A percentile compares a stretch with the other conserved stretches of the same genome.
Evolutionary conservation across 64 coral and sea anemone genomes (phyloP).

Genomic region (Montipora cactus): DNA sequence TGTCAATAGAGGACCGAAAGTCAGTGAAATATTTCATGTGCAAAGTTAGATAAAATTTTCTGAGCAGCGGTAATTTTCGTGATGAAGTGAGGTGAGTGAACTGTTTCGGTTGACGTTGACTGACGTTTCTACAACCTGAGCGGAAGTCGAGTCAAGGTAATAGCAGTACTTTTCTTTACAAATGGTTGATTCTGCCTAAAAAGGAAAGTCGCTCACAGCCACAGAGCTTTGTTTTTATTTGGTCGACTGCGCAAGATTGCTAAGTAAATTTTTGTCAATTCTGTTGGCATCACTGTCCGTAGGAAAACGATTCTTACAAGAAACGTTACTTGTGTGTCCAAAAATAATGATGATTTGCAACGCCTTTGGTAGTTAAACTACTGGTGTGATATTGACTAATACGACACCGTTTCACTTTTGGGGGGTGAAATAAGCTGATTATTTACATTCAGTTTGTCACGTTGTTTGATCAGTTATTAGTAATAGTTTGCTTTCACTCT

Average conservation of each 20-base stretch:
- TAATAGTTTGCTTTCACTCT: slow-evolving; percentile 1
- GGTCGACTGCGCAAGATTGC: not conserved
- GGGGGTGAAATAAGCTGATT: not conserved
- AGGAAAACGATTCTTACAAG: not conserved
- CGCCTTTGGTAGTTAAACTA: not conserved
- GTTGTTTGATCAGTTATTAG: not conserved
- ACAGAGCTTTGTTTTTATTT: not conserved
- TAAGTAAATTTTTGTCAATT: not conserved
- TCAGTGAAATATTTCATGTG: not conserved
- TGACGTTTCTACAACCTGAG: too few relatives aligned
- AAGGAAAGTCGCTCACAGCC: not conserved
- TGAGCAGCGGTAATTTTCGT: too few relatives aligned
- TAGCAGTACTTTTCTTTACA: not conserved
- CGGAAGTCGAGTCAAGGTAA: too few relatives aligned
- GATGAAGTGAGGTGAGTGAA: too few relatives aligned
- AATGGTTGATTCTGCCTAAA: not conserved
- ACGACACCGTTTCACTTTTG: not conserved
- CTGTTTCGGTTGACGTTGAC: too few relatives aligned
- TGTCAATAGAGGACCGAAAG: too few relatives aligned
- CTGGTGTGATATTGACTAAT: not conserved
- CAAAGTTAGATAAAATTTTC: not conserved
- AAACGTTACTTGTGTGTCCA: not conserved
- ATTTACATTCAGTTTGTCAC: not conserved
- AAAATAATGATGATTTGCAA: not conserved
- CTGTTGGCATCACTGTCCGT: not conserved